phyloP scores from a whole-genome alignment of 2,797 vertebrate species.

The Nasua narica region DNA sequence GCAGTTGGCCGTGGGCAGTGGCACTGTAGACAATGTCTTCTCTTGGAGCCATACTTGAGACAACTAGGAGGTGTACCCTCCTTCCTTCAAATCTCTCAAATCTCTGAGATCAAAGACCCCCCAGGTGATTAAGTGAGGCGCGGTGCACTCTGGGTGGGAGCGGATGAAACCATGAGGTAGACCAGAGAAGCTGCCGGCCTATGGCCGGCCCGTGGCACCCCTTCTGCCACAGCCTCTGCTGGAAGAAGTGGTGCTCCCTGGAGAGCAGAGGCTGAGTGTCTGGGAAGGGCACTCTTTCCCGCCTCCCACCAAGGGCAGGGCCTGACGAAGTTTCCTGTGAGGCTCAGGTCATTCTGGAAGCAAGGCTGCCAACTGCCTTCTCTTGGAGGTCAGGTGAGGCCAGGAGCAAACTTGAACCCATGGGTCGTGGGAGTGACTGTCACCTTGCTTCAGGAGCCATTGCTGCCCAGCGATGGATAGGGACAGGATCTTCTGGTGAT shows the following conservation, averaged over 20 bases:
- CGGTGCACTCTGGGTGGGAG: neutral
- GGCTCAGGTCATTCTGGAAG: neutral
- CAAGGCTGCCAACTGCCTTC: neutral
- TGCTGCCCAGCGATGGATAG: neutral
- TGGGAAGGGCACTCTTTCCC: neutral
- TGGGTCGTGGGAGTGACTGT: neutral
- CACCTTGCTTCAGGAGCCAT: neutral
- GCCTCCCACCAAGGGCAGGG: neutral
- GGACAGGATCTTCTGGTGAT: neutral
- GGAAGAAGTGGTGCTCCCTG: neutral
- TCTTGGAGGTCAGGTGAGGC: too few species aligned
- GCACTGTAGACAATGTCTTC: neutral
- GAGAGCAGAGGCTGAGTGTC: neutral
- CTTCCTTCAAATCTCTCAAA: neutral
- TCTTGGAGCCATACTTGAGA: neutral
- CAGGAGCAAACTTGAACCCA: neutral
- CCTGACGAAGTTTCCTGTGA: neutral
- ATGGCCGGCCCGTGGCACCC: rapidly evolving
- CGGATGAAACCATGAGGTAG: neutral
- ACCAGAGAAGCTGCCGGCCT: neutral
- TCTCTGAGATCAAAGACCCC: neutral
- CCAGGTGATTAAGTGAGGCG: neutral
- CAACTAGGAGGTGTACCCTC: neutral
- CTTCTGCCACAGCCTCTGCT: neutral
- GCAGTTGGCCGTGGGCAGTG: neutral